Evolutionary conservation across 2,113 vertebrate genomes (phyloP), one percentile per base, ranked within the genome.

Genomic region (Passer montanus): DNA sequence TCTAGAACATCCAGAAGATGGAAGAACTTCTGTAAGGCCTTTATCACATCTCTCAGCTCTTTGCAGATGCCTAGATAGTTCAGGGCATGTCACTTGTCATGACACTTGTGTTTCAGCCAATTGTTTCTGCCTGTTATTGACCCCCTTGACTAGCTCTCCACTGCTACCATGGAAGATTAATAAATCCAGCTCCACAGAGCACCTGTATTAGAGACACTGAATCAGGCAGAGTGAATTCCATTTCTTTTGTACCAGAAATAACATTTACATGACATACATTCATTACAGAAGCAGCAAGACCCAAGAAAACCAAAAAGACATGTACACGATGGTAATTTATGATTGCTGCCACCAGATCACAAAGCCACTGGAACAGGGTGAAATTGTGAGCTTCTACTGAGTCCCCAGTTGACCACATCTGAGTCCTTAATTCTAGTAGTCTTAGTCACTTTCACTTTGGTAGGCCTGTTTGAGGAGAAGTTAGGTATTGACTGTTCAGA

Each of bases 201-300:
- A 64, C 9, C 19, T 56, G 3, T 41, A 5, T 68, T 47, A 52
- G 15, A 69, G n/a, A 82, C 49, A 44, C 8, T 37, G 77, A 64
- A 37, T 59, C 43, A 58, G 75, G 79, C 52, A 87, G 73, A 74
- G 63, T 17, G 27, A 89, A 77, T 63, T 82, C 30, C 3, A 11
- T n/a, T 82, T 89, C 60, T 67, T 78, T 79, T 18, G 41, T 78
- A 84, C 84, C 69, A 84, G 79, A 93, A 94, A 60, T 62, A 55
- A 90, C 87, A 91, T 67, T 82, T 81, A 56, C 56, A 37, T 87
- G 86, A 94, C 78, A 90, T n/a, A 84, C 68, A 93, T 95, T 93
- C 69, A 87, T 75, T 41, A 35, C 46, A 89, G 91, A 92, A 94
- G 76, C 39, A 37, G 56, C 28, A 92, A 90, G 95, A 68, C 43